Conservation (phyloP, 2,797 vertebrate species). For the Oreortyx pictus region DNA sequence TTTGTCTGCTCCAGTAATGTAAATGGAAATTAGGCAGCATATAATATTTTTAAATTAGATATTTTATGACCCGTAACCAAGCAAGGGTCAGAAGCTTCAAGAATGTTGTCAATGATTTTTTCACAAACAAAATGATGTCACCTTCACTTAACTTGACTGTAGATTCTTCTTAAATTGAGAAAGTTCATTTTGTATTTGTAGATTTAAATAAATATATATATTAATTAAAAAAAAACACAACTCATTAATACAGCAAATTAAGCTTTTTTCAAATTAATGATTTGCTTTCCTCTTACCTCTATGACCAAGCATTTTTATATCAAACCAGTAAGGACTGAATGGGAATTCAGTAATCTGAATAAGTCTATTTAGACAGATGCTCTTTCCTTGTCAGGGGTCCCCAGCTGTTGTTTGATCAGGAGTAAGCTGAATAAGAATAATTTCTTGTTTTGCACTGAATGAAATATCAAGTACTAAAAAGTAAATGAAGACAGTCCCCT, state of each 20-base stretch:
- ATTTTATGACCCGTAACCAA: neutral
- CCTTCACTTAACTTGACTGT: neutral
- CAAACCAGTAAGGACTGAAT: neutral
- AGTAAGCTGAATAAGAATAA: neutral
- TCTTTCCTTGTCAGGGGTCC: neutral
- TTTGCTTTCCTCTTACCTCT: neutral
- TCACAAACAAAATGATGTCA: neutral
- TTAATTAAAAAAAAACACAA: neutral
- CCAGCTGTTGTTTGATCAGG: neutral
- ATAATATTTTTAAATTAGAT: neutral
- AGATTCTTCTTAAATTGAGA: neutral
- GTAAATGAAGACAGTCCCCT: neutral
- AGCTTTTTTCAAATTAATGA: neutral
- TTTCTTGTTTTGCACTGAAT: neutral
- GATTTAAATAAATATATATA: neutral
- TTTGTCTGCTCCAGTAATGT: neutral
- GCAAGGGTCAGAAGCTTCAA: constrained; percentile 21
- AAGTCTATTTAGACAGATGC: neutral
- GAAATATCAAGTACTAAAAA: neutral
- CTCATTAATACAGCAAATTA: neutral
- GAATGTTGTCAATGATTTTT: neutral
- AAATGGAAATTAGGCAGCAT: neutral
- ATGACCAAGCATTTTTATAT: neutral
- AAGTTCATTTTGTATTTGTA: neutral
- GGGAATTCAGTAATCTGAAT: neutral